Conservation (phyloP, 1,140 invertebrate genomes). For the Brachystomella parvula region DNA sequence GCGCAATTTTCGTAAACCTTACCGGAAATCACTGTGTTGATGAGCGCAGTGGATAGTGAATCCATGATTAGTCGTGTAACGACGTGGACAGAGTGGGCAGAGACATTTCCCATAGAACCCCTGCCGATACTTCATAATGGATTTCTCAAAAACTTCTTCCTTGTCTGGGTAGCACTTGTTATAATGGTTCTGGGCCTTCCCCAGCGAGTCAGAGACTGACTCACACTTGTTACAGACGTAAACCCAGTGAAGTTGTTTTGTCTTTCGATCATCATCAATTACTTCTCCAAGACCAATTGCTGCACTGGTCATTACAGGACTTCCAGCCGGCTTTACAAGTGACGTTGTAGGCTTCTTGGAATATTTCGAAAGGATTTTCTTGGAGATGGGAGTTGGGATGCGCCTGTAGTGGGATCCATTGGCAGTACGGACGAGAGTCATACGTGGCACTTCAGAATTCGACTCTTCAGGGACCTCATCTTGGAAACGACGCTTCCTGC, state of each 20-base stretch:
- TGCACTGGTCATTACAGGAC: conserved; percentile 17
- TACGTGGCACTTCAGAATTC: neutral
- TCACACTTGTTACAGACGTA: conserved; percentile 32
- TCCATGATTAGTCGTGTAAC: conserved; percentile 23
- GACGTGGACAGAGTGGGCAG: conserved; percentile 34
- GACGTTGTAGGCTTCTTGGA: neutral
- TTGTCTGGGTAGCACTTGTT: conserved; percentile 22
- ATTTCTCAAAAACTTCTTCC: conserved; percentile 23
- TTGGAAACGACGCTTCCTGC: neutral
- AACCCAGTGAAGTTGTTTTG: conserved; percentile 35
- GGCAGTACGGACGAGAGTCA: conserved; percentile 16
- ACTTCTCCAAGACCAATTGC: conserved; percentile 8
- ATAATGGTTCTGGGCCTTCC: conserved; percentile 26
- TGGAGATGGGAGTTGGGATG: neutral
- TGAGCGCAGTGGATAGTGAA: conserved; percentile 34
- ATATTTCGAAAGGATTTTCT: conserved; percentile 5
- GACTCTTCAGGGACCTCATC: neutral
- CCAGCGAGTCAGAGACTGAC: conserved; percentile 15
- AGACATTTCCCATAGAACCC: conserved; percentile 31
- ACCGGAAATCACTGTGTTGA: conserved; percentile 21
- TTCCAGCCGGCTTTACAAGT: neutral
- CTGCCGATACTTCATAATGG: conserved; percentile 32
- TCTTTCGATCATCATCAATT: conserved; percentile 20
- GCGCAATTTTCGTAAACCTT: too few species aligned
- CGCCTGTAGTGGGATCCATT: conserved; percentile 18